Evolutionary conservation across 2,113 vertebrate genomes (phyloP).

Genomic region (Orthochromis malagaraziensis): DNA sequence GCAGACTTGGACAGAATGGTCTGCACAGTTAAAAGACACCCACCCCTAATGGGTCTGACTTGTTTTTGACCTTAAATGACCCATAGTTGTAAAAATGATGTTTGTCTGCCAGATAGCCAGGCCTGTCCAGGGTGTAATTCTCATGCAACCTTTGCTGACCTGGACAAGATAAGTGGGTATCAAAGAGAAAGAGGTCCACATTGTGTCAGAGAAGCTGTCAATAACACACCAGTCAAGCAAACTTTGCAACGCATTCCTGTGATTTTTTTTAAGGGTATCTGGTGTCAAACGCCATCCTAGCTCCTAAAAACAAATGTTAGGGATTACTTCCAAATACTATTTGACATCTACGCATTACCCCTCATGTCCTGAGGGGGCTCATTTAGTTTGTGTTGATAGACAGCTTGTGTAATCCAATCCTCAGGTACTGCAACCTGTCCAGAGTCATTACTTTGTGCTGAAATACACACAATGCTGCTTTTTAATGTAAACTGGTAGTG

Average conservation of each 20-base stretch:
- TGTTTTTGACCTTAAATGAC: background rate
- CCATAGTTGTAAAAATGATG: background rate
- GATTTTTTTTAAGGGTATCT: background rate
- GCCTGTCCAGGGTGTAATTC: background rate
- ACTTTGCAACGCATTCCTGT: background rate
- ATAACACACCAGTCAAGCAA: background rate
- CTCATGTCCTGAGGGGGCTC: constrained; percentile 1
- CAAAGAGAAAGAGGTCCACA: background rate
- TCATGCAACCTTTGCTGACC: background rate
- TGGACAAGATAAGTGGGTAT: background rate
- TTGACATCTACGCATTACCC: constrained; percentile 21
- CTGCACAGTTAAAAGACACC: background rate
- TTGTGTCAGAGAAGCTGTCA: background rate
- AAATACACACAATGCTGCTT: background rate
- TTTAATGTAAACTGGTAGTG: background rate
- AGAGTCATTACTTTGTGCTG: background rate
- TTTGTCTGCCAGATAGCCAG: background rate
- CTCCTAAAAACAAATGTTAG: constrained; percentile 9
- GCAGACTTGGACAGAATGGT: background rate
- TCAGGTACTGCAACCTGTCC: background rate
- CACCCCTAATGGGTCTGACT: background rate
- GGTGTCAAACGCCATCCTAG: background rate
- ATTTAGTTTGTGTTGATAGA: constrained; percentile 31
- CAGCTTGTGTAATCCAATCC: constrained; percentile 31
- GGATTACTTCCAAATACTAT: constrained; percentile 4